A percentile compares a stretch with the other conserved stretches of the same genome.
These are phyloP conservation scores for Ormyrus pomaceus DNA, from an alignment of 2,888 invertebrate species.

Conservation along the genomic window DNA sequence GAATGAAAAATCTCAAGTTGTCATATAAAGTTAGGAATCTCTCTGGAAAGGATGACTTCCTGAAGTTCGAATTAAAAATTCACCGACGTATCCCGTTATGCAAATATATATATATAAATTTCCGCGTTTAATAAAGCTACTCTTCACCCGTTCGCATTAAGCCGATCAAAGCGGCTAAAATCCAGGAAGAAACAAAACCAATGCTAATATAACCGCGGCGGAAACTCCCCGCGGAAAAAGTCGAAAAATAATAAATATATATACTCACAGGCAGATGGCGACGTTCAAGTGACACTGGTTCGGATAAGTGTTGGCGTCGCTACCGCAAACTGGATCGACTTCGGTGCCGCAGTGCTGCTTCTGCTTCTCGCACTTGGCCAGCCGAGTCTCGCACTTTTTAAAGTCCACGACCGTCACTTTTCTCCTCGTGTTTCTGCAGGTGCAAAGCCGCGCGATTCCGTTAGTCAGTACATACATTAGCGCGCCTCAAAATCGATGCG, in stretches of 20 bases:
- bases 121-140: too few relatives aligned
- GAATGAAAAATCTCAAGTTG: too few relatives aligned
- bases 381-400: slow-evolving; percentile 86
- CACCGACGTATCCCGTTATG: too few relatives aligned
- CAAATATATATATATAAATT: too few relatives aligned
- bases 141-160: too few relatives aligned
- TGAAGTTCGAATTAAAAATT: too few relatives aligned
- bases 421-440: slow-evolving; percentile 74
- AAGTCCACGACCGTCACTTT: slow-evolving; percentile 84
- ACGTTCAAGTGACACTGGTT: slow-evolving; percentile 90
- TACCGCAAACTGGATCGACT: slow-evolving; percentile 90
- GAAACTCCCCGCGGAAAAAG: not conserved
- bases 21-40: too few relatives aligned
- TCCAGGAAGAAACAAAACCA: too few relatives aligned
- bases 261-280: slow-evolving; percentile 89
- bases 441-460: not conserved
- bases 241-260: not conserved
- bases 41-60: too few relatives aligned
- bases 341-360: slow-evolving; percentile 83
- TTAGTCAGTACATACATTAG: not conserved
- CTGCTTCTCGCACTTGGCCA: slow-evolving; percentile 86
- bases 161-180: too few relatives aligned
- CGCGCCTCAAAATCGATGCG: not conserved
- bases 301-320: slow-evolving; percentile 90
- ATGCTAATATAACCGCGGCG: too few relatives aligned